Conservation (phyloP, 2,113 vertebrate species). For the Corythoichthys intestinalis region DNA sequence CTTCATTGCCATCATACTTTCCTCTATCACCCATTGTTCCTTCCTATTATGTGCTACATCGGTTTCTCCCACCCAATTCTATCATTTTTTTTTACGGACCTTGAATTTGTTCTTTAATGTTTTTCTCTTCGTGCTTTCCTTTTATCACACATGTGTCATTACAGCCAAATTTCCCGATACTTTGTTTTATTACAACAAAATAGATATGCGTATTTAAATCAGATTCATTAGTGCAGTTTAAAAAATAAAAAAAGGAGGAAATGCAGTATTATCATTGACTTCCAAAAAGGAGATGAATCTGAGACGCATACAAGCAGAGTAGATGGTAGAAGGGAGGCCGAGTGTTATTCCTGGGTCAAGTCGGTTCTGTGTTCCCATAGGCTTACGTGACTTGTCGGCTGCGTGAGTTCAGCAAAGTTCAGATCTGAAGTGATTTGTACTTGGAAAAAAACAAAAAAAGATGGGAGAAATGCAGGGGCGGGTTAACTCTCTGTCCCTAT, state of each 20-base stretch:
- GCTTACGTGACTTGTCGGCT: slow-evolving; percentile 38
- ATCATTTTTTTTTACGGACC: slow-evolving; percentile 4
- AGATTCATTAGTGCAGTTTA: not conserved
- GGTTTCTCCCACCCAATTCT: slow-evolving; percentile 14
- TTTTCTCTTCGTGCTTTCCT: slow-evolving; percentile 17
- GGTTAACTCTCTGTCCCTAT: not conserved
- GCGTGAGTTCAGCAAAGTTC: slow-evolving; percentile 34
- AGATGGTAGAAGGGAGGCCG: slow-evolving; percentile 5
- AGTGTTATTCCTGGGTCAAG: slow-evolving; percentile 25
- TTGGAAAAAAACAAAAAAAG: not conserved
- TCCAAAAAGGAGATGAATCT: slow-evolving; percentile 8
- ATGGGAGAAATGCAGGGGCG: not conserved
- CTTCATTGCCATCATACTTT: slow-evolving; percentile 18
- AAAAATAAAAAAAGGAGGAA: not conserved
- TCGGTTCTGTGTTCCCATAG: slow-evolving; percentile 29
- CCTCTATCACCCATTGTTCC: slow-evolving; percentile 24
- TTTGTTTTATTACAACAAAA: no score
- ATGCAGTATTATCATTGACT: not conserved
- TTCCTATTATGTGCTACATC: slow-evolving; percentile 17
- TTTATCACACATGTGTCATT: no score
- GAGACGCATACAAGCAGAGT: slow-evolving; percentile 15
- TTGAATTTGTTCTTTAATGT: slow-evolving; percentile 26
- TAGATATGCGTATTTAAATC: no score
- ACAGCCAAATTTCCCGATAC: no score
- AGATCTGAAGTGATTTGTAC: slow-evolving; percentile 31